Base-by-base conservation (phyloP, 2,797 vertebrate species). In the Aldrovandia affinis region DNA sequence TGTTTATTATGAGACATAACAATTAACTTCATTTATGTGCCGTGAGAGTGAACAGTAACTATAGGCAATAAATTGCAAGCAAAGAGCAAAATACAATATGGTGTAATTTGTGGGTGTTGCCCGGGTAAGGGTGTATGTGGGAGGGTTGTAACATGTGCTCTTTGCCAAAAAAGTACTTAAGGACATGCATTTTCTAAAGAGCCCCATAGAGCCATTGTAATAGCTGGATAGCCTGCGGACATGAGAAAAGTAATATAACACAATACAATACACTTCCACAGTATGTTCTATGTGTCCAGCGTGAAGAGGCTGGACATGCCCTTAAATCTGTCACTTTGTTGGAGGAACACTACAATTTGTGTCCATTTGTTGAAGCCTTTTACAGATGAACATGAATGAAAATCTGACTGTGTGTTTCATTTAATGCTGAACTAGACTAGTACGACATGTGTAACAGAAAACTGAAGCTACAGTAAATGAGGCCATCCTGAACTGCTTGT, bases 221-320 rank as follows among this genome's bases (percentile, higher is more conserved):
- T 85, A 90, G 84, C 83, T 87, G 86, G 80, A 8, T 70, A 47
- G 78, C 77, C 70, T 83, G 33, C 59, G n/a, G 39, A 42, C 15
- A 50, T 54, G 83, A 83, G 84, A 80, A 47, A 63, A 44, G 81
- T 14, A 50, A 85, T 42, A 83, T 86, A 88, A 90, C 47, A 84
- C 28, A 80, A 57, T 75, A 75, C 54, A 84, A 61, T 50, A 83
- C 63, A 44, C 30, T 33, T 89, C 77, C 84, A 88, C 33, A 83
- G 80, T 83, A 47, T 78, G 80, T 83, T 57, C 9, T 44, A 20
- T 47, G 47, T 50, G 12, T 12, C 47, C 12, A 50, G 47, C 12
- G 47, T 50, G 47, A 5, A 50, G 47, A 50, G 47, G 12, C 6
- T 57, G 18, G 15, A 57, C 18, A 57, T 57, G 2, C 1, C 6